Evolutionary conservation across 2,888 invertebrate genomes (phyloP).

Genomic region (Sericinus montela): DNA sequence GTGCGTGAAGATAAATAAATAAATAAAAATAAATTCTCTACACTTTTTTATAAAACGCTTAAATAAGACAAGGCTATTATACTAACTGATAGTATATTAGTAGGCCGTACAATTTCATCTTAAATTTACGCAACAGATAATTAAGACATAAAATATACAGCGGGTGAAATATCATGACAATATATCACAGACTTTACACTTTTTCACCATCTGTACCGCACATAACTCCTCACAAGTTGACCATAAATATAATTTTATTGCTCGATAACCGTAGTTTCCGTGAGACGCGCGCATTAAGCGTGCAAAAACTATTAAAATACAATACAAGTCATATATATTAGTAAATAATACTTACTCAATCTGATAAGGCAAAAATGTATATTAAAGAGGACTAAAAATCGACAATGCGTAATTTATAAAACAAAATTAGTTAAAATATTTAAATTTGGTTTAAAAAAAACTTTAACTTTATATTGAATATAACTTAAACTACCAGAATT

Average conservation of each 20-base stretch:
- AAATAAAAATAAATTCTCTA: no score
- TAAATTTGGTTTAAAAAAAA: no score
- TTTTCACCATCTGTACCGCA: slow-evolving; percentile 12
- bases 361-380: background rate
- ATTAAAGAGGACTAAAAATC: background rate
- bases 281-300: slow-evolving; percentile 12
- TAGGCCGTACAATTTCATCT: no score
- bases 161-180: slow-evolving; percentile 14
- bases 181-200: slow-evolving; percentile 24
- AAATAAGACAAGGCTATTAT: no score
- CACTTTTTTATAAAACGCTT: no score
- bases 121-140: no score
- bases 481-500: no score
- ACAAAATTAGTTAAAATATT: no score
- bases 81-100: no score
- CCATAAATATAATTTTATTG: slow-evolving; percentile 18
- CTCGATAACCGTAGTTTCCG: slow-evolving; percentile 16
- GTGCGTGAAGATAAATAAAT: no score
- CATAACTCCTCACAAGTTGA: slow-evolving; percentile 11
- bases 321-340: slow-evolving; percentile 3
- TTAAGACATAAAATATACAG: slow-evolving; percentile 6
- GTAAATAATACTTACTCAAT: background rate
- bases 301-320: slow-evolving; percentile 17
- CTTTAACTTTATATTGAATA: no score
- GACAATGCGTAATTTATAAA: no score